phyloP scores from a whole-genome alignment of 1,140 invertebrate species.

The Papilio dardanus region DNA sequence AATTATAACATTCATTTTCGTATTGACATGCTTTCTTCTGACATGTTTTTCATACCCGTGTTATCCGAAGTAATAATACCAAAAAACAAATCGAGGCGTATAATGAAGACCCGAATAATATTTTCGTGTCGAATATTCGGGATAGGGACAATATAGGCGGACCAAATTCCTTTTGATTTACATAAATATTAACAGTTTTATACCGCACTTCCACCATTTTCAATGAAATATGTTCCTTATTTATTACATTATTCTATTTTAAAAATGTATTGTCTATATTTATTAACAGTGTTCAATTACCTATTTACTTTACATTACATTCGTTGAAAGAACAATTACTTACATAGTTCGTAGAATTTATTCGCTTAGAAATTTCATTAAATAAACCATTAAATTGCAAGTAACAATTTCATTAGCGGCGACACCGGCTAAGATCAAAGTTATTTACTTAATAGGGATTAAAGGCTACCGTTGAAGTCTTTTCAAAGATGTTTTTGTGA shows the following conservation, averaged over 20 bases:
- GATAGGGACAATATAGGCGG: neutral
- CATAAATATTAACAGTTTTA: constrained; percentile 8
- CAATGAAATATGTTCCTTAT: too few relatives aligned
- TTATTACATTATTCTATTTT: too few relatives aligned
- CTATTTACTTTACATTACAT: too few relatives aligned
- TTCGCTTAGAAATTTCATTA: neutral
- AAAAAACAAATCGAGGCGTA: neutral
- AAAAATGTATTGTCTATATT: too few relatives aligned
- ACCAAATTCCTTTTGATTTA: constrained; percentile 4
- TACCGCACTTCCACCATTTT: neutral
- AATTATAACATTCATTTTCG: neutral
- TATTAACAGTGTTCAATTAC: too few relatives aligned
- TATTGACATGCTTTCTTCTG: neutral
- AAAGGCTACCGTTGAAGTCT: neutral
- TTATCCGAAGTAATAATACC: neutral
- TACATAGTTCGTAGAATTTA: neutral
- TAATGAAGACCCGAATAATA: constrained; percentile 16
- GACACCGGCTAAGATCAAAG: neutral
- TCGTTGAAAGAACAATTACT: too few relatives aligned
- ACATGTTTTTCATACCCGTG: neutral
- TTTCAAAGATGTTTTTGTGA: neutral
- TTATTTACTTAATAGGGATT: neutral
- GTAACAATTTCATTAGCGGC: constrained; percentile 7
- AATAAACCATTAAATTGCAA: neutral
- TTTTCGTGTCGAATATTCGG: neutral